phyloP scores from a whole-genome alignment of 2,113 vertebrate species.

The Cottus gobio region DNA sequence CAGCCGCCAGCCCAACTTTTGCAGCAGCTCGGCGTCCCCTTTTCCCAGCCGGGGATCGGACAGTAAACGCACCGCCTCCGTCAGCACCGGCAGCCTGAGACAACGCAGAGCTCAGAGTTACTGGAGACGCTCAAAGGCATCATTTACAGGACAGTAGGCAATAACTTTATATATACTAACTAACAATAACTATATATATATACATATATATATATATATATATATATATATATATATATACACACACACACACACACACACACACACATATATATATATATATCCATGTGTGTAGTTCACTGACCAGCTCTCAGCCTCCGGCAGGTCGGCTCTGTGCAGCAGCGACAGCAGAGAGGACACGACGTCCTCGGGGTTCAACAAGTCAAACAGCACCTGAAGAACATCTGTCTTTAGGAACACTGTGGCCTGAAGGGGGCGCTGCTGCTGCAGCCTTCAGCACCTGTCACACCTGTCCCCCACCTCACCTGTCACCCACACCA shows the following conservation, averaged over 20 bases:
- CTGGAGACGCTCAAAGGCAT: background rate
- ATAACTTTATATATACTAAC: no score
- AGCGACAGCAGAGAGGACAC: constrained; percentile 85
- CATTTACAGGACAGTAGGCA: background rate
- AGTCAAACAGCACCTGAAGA: constrained; percentile 79
- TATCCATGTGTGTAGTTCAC: constrained; percentile 27
- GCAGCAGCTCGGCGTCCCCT: constrained; percentile 50
- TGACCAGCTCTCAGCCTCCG: constrained; percentile 85
- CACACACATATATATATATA: no score
- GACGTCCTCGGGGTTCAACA: constrained; percentile 80
- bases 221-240: no score
- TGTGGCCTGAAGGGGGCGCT: background rate
- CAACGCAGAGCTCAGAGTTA: background rate
- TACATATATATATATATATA: no score
- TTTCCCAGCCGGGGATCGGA: constrained; percentile 74
- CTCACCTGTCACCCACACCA: no score
- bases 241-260: no score
- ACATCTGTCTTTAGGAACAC: background rate
- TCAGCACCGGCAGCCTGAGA: constrained; percentile 86
- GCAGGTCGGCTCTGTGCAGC: constrained; percentile 84
- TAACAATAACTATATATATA: no score
- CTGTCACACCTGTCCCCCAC: no score
- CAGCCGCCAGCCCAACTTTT: constrained; percentile 79
- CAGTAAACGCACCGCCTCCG: constrained; percentile 80
- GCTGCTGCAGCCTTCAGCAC: background rate